phyloP scores from a whole-genome alignment of 2,113 vertebrate genomes.

The Ondatra zibethicus region DNA sequence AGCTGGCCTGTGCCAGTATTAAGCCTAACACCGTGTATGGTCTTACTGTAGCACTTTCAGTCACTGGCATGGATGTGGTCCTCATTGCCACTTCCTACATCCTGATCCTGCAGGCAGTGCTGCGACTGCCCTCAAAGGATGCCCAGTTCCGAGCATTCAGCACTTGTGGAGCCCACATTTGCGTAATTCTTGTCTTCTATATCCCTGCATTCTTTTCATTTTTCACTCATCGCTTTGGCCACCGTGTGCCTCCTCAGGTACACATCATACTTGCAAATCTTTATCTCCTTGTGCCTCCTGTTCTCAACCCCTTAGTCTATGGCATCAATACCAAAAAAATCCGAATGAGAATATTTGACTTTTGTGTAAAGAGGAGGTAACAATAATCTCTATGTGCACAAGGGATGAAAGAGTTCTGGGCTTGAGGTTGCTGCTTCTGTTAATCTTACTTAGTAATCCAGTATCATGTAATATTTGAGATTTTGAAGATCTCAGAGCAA shows the following conservation, averaged over 20 bases:
- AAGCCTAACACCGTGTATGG: constrained; percentile 70
- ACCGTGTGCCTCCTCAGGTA: constrained; percentile 30
- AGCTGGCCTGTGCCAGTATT: constrained; percentile 72
- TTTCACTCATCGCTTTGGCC: constrained; percentile 78
- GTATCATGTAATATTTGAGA: constrained; percentile 1
- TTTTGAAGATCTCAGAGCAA: constrained; percentile 31
- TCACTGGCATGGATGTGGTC: constrained; percentile 72
- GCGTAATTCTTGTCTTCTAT: constrained; percentile 78
- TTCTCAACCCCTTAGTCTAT: constrained; percentile 81
- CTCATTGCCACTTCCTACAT: constrained; percentile 58
- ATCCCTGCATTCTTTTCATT: constrained; percentile 77
- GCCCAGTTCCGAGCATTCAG: constrained; percentile 73
- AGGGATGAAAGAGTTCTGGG: not conserved
- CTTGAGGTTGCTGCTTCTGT: not conserved
- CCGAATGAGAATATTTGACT: constrained; percentile 38
- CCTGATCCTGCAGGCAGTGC: constrained; percentile 62
- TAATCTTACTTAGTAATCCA: not conserved
- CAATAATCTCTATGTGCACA: not conserved
- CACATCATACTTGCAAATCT: constrained; percentile 80
- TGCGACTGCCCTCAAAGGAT: constrained; percentile 62
- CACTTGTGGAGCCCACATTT: constrained; percentile 78
- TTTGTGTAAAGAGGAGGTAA: constrained; percentile 35
- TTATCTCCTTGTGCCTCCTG: constrained; percentile 76
- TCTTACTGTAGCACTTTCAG: constrained; percentile 65
- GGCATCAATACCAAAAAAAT: constrained; percentile 76